Conservation (phyloP, 2,888 invertebrate species). For the Lapara coniferarum region DNA sequence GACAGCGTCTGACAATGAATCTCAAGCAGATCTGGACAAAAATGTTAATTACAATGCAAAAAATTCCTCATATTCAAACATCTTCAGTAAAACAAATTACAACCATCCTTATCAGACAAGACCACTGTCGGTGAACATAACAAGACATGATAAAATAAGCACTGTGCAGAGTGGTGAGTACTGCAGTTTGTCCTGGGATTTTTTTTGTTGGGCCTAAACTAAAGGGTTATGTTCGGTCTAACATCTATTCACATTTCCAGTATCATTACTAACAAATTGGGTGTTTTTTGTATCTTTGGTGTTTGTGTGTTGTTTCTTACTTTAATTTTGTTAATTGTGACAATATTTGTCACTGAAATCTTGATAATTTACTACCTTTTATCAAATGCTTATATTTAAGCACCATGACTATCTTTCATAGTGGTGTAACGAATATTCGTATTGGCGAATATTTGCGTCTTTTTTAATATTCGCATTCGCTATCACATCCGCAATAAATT, state of each 20-base stretch:
- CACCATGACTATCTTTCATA: no score
- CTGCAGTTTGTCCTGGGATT: conserved; percentile 9
- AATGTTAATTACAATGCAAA: conserved; percentile 65
- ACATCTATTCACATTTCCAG: neutral
- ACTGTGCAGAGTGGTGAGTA: conserved; percentile 74
- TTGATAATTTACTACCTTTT: no score
- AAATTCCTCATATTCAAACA: conserved; percentile 70
- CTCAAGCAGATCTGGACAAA: conserved; percentile 88
- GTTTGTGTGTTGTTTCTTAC: neutral
- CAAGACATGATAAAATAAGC: conserved; percentile 75
- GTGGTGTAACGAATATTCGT: no score
- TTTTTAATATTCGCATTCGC: no score
- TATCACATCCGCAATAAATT: no score
- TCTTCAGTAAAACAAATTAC: conserved; percentile 73
- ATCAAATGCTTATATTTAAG: no score
- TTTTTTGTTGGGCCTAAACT: neutral
- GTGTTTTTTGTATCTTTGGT: neutral
- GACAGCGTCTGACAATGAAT: conserved; percentile 92
- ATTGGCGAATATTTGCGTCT: no score
- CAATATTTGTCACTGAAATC: no score
- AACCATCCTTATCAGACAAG: conserved; percentile 80
- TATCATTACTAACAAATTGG: neutral
- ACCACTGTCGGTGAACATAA: conserved; percentile 75
- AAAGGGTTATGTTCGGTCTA: neutral
- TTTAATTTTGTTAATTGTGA: neutral